Evolutionary conservation across 2,113 vertebrate species (phyloP), one percentile per base, ranked within the genome.

Genomic region (Lycocorax pyrrhopterus): DNA sequence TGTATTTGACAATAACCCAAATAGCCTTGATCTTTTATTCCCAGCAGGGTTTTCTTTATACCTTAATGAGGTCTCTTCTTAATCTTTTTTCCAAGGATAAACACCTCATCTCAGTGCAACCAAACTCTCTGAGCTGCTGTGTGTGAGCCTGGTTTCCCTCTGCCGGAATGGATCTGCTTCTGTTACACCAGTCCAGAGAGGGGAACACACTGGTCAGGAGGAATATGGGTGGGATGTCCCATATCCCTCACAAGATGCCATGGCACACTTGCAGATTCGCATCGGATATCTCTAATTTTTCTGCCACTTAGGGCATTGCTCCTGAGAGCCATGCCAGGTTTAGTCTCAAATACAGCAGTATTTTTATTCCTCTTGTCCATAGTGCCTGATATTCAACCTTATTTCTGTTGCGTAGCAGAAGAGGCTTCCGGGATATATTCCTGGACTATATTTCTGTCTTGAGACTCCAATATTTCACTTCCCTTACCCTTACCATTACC

Each of bases 11-110:
- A 94, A 89, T 92, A 95, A 93, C 87, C 87, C 92, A 95, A 95
- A 96, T 1, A 94, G 88, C 90, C 93, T 95, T 90, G 85, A 95
- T 94, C 87, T 90, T 94, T 88, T 89, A 88, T 90, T 96, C 93
- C 82, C 92, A 91, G 91, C 81, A 88, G 89, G 84, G 78, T 64
- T 90, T 96, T 88, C 81, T 88, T 91, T 91, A 81, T 64, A 84
- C 85, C 80, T 96, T 93, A 96, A 95, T 84, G 90, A 97, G 92
- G 85, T 93, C 84, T 94, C 79, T 59, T 80, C 87, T 43, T 86
- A 67, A 90, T 96, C 73, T 94, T 82, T 90, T 81, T 75, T 56
- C 60, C 33, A 72, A 85, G 64, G 74, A 94, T 62, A 92, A 96
- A 75, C 91, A 93, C 44, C 64, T 91, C 60, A 33, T 64, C 85